These are phyloP conservation scores for Limonius californicus DNA, from an alignment of 1,140 invertebrate genomes.

Conservation along the genomic window DNA sequence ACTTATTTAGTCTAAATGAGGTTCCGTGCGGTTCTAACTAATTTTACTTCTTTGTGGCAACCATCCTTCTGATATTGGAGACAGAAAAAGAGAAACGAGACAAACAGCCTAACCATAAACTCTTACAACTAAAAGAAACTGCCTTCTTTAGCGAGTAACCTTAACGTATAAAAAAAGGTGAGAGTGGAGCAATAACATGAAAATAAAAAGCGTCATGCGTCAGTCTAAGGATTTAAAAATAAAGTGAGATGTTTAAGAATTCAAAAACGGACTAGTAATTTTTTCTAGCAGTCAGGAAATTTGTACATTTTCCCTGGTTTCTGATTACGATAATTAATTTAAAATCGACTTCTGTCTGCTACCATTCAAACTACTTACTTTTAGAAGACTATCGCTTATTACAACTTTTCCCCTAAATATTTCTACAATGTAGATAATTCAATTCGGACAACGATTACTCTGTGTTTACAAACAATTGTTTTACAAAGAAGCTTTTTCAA, in stretches of 20 bases:
- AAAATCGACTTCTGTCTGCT: not conserved
- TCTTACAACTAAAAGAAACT: too few species aligned
- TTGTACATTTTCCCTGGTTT: not conserved
- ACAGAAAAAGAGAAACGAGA: too few species aligned
- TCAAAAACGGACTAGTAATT: not conserved
- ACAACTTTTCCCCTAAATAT: not conserved
- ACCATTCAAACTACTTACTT: not conserved
- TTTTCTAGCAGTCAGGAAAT: not conserved
- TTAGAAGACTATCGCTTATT: not conserved
- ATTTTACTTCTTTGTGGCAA: not conserved
- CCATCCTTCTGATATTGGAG: not conserved
- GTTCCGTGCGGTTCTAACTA: conserved; percentile 24
- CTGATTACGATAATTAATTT: not conserved
- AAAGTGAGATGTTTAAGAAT: not conserved
- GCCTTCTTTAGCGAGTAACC: too few species aligned
- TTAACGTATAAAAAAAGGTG: too few species aligned
- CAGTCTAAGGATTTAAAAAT: too few species aligned
- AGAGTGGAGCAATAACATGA: too few species aligned
- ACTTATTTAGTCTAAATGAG: conserved; percentile 17
- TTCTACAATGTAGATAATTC: too few species aligned
- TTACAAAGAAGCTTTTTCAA: too few species aligned
- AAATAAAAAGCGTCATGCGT: not conserved
- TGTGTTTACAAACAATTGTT: too few species aligned
- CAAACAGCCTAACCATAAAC: too few species aligned
- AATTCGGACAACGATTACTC: too few species aligned